Evolutionary conservation across 2,888 invertebrate species (phyloP).

Genomic region (Erebia aethiops): DNA sequence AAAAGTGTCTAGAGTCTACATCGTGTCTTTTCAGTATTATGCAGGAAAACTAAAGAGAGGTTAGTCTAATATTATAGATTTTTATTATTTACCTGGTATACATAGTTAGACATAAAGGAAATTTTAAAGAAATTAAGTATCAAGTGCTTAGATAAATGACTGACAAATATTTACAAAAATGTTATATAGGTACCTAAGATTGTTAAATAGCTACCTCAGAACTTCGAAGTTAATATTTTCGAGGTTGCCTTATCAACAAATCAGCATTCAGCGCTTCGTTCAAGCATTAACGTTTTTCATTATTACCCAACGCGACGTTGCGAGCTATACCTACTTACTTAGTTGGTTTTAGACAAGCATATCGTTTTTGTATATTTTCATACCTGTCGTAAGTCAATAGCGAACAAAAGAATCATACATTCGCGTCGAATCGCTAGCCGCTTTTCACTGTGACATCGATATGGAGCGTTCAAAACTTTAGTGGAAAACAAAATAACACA

Average conservation of each 20-base stretch:
- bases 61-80: no score
- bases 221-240: slow-evolving; percentile 3
- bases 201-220: not conserved
- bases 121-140: not conserved
- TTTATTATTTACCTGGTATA: not conserved
- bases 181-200: not conserved
- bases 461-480: slow-evolving; percentile 49
- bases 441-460: slow-evolving; percentile 66
- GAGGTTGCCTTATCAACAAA: slow-evolving; percentile 16
- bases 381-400: slow-evolving; percentile 63
- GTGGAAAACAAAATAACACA: slow-evolving; percentile 21
- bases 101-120: no score
- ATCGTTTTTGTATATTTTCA: slow-evolving; percentile 58
- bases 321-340: slow-evolving; percentile 31
- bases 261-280: slow-evolving; percentile 26
- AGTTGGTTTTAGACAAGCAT: slow-evolving; percentile 37
- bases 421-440: slow-evolving; percentile 69
- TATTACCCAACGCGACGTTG: slow-evolving; percentile 40
- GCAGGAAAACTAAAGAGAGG: no score
- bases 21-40: no score
- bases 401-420: slow-evolving; percentile 76
- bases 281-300: slow-evolving; percentile 32
- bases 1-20: no score
- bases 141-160: not conserved
- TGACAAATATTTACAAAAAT: not conserved